These are phyloP conservation scores for Sialia sialis DNA, from an alignment of 2,113 vertebrate species.

Conservation along the genomic window DNA sequence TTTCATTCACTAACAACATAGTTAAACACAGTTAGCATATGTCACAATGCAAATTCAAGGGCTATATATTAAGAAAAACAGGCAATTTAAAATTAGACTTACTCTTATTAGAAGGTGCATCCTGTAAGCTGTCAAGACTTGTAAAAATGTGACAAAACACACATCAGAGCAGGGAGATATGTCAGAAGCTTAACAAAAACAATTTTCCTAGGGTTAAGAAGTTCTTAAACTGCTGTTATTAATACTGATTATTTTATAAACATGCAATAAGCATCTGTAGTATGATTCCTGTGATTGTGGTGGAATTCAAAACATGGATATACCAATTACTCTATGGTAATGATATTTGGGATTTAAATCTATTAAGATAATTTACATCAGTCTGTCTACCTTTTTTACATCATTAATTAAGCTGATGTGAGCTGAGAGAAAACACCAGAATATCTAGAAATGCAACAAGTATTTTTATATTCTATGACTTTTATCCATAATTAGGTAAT, in stretches of 20 bases:
- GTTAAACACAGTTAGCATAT: background rate
- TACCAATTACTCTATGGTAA: background rate
- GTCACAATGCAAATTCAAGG: background rate
- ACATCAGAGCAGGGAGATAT: background rate
- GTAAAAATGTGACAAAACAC: background rate
- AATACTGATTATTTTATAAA: background rate
- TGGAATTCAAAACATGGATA: background rate
- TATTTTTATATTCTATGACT: background rate
- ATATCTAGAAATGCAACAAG: background rate
- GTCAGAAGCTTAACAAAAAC: background rate
- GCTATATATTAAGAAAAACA: background rate
- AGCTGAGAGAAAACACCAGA: background rate
- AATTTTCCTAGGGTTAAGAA: background rate
- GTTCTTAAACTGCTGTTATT: background rate
- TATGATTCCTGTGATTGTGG: background rate
- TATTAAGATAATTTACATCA: background rate
- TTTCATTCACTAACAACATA: background rate
- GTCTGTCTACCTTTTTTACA: background rate
- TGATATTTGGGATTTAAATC: background rate
- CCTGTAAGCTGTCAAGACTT: background rate
- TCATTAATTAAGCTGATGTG: background rate
- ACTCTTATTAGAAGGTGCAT: background rate
- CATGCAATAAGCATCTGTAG: background rate
- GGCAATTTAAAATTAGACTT: background rate
- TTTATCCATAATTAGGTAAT: background rate